Evolutionary conservation across 2,888 invertebrate species (phyloP).

Genomic region (Acronicta leporina): DNA sequence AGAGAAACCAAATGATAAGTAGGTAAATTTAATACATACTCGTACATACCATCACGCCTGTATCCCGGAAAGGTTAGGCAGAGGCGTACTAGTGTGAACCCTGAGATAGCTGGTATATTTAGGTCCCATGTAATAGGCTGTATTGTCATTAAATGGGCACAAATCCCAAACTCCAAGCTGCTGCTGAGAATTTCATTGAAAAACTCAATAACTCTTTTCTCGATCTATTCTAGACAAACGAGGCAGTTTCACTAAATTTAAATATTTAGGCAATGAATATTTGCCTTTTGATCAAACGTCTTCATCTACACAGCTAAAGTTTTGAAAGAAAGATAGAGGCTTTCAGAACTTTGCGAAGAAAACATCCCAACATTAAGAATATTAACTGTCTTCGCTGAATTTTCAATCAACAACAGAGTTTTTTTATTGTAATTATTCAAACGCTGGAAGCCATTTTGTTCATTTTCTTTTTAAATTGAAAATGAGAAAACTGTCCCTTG

Average conservation of each 20-base stretch:
- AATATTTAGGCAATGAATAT: background rate
- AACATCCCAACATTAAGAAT: constrained; percentile 28
- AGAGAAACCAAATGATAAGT: background rate
- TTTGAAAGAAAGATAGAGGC: constrained; percentile 2
- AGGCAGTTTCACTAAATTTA: too few relatives aligned
- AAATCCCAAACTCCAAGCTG: too few relatives aligned
- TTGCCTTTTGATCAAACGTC: background rate
- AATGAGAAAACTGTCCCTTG: constrained; percentile 10
- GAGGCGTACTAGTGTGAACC: too few relatives aligned
- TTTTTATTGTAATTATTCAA: constrained; percentile 13
- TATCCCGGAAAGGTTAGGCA: too few relatives aligned
- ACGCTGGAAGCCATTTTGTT: constrained; percentile 6
- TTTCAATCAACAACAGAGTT: constrained; percentile 24
- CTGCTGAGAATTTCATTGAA: too few relatives aligned
- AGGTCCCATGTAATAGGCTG: too few relatives aligned
- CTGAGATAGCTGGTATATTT: too few relatives aligned
- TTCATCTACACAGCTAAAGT: background rate
- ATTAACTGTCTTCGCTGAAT: constrained; percentile 35
- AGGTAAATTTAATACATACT: too few relatives aligned
- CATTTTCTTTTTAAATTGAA: constrained; percentile 33
- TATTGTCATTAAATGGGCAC: too few relatives aligned
- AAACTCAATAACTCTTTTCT: too few relatives aligned
- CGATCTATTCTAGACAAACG: too few relatives aligned
- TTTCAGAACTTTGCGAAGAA: constrained; percentile 20
- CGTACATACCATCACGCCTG: too few relatives aligned